Base-by-base conservation (phyloP, 2,113 vertebrate genomes). In the Oncorhynchus masou region DNA sequence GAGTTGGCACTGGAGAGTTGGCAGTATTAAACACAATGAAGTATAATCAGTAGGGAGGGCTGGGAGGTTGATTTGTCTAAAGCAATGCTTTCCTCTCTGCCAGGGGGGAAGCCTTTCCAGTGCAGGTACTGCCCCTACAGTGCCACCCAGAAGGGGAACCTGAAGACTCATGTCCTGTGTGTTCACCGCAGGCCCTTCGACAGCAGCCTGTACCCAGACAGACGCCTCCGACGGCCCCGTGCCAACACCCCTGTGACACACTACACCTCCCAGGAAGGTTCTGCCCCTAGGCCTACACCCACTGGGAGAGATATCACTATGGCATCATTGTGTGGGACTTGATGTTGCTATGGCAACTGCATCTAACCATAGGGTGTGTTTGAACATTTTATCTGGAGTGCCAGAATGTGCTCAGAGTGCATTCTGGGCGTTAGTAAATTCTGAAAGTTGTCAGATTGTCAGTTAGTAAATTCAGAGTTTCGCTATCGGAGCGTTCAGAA, bases 181-280 rank as follows among this genome's bases (percentile, higher is more conserved):
- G 97, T 98, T 80, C 97, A 98, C 90, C 96, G 96, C 82, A 96
- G 96, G 93, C 97, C 97, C 89, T 98, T 98, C 31, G 96, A 98
- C 95, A 98, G 97, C 94, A 97, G 95, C 90, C 95, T 97, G 86
- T 98, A 98, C 82, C 97, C 97, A 0, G 97, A 98, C 88, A 96
- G 96, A 85, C 94, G 96, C 86, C 97, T 97, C 88, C 96, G 97
- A 83, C 96, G 96, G 87, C 96, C 96, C 74, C 92, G 96, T 80
- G n/a, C 7, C n/a, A 22, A 22, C 59, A 1, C 66, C 66, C 16
- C 27, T 7, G 13, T 20, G 15, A 31, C 66, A 29, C n/a, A 48
- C 39, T 11, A 45, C 39, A 45, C 39, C 39, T 45, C 9, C 34
- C 27, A 9, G 39, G 19, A 9, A 20, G 20, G n/a, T 25, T 27